Conservation (phyloP, 1,140 invertebrate genomes). For the Probaryconus sp. region DNA sequence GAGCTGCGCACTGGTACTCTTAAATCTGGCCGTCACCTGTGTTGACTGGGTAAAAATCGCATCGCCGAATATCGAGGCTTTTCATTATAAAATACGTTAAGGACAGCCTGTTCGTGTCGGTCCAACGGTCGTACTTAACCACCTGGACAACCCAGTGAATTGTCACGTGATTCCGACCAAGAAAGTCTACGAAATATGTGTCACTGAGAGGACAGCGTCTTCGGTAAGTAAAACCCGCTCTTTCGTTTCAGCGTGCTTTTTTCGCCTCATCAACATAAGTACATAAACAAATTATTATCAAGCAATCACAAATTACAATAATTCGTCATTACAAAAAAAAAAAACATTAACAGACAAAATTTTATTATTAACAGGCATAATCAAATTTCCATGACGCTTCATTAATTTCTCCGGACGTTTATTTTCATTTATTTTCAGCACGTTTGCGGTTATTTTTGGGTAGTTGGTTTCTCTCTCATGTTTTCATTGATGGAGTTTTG, state of each 20-base stretch:
- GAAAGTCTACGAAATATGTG: conserved; percentile 59
- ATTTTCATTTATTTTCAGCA: background rate
- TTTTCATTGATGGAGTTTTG: conserved; percentile 35
- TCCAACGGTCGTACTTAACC: conserved; percentile 22
- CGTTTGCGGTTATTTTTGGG: background rate
- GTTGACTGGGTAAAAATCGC: conserved; percentile 72
- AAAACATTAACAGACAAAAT: no score
- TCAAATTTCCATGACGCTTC: no score
- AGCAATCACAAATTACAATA: no score
- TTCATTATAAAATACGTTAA: conserved; percentile 50
- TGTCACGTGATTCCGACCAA: conserved; percentile 64
- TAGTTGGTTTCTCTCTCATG: no score
- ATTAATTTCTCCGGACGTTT: no score
- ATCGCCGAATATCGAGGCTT: conserved; percentile 58
- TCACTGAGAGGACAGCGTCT: conserved; percentile 67
- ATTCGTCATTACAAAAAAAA: no score
- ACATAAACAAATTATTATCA: no score
- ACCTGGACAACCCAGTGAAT: conserved; percentile 50
- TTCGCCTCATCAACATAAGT: no score
- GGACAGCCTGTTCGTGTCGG: conserved; percentile 25
- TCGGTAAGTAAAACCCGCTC: conserved; percentile 40
- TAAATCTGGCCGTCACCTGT: conserved; percentile 75
- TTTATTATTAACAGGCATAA: no score
- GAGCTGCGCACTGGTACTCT: conserved; percentile 68
- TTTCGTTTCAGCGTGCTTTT: background rate